Evolutionary conservation across 35 echinoderm and acorn worm species (phyloP), one percentile per base, ranked within the genome.

Genomic region (Apostichopus japonicus): DNA sequence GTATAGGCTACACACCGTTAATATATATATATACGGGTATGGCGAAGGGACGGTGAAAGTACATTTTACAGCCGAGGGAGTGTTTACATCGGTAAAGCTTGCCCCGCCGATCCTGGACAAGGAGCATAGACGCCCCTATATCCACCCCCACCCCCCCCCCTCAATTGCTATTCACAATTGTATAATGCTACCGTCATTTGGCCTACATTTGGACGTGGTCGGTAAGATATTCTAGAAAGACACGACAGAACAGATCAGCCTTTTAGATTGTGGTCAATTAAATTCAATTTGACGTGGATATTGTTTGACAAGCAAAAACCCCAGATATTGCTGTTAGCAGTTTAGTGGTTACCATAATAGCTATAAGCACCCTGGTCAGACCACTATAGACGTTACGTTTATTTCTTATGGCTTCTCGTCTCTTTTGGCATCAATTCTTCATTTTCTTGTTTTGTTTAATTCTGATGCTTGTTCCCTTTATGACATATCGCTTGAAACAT

Each of bases 261-360:
- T 75, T 21, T 19, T 23, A 75, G 6, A 75, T 6, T 75, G 71
- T 75, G 71, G 71, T 75, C 17, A 19, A 23, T 75, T 75, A 19
- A 19, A 6, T 7, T 24, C 6, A 75, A 7, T 5, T 15, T 7
- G 71, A 75, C 71, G 71, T 0, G 11, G 71, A 75, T 7, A 19
- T 19, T 19, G 71, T 75, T 23, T 75, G 71, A 75, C 71, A 75
- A 23, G 71, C 63, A 23, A n/a, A 6, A 75, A 75, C 71, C 15
- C 71, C 71, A 23, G 15, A 75, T 75, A 75, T 75, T 75, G 71
- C 71, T 75, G 17, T 75, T 8, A 75, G 71, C 21, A 14, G 22
- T 75, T 75, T 75, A 75, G 71, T 75, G 71, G 71, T 75, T 75
- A 75, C 71, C 15, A 21, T 75, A 75, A 75, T 75, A 75, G 71